These are phyloP conservation scores for Eustalomyia histrio DNA, from an alignment of 2,888 invertebrate species.

Conservation along the genomic window DNA sequence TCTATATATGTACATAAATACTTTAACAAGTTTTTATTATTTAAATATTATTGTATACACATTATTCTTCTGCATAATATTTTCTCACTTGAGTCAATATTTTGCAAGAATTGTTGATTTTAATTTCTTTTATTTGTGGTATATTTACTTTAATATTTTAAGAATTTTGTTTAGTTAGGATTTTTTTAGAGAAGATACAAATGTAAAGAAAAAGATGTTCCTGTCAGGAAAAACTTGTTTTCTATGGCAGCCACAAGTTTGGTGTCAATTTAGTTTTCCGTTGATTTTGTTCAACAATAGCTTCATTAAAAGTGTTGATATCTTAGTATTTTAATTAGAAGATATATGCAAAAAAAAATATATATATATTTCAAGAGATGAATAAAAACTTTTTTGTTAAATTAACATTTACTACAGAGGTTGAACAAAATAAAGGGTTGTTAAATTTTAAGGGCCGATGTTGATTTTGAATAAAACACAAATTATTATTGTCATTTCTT, in stretches of 20 bases:
- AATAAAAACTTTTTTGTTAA: too few relatives aligned
- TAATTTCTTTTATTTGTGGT: background rate
- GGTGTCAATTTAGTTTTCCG: background rate
- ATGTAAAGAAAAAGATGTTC: background rate
- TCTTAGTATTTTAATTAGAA: background rate
- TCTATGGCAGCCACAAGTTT: background rate
- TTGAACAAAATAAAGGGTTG: too few relatives aligned
- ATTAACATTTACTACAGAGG: too few relatives aligned
- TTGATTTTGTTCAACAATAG: background rate
- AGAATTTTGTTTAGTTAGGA: background rate
- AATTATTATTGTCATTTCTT: too few relatives aligned
- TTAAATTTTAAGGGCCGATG: too few relatives aligned
- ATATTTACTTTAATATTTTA: background rate
- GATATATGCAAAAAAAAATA: too few relatives aligned
- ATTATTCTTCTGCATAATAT: conserved; percentile 30
- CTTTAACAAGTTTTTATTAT: background rate
- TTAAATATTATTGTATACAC: background rate
- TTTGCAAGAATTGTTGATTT: conserved; percentile 46
- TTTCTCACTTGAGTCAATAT: conserved; percentile 53
- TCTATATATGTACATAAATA: too few relatives aligned
- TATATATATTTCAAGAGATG: too few relatives aligned
- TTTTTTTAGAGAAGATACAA: background rate
- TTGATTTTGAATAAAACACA: too few relatives aligned
- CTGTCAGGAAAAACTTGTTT: background rate
- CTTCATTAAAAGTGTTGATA: background rate